Base-by-base conservation (phyloP, 2,888 invertebrate genomes). In the Syrista parreyssii region DNA sequence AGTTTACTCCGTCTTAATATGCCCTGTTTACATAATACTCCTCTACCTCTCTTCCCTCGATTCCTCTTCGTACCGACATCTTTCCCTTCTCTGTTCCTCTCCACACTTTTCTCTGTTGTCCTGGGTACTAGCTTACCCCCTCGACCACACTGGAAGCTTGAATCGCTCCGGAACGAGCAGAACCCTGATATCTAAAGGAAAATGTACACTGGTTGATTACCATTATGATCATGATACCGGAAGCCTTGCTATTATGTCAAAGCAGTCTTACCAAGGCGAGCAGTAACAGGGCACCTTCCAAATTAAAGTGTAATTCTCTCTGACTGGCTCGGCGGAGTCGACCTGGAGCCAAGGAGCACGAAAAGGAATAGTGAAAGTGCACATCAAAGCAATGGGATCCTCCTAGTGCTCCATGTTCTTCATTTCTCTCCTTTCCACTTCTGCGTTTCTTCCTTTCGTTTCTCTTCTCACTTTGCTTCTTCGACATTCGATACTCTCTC, bases 191-290 rank as follows among this genome's bases (percentile, higher is more conserved):
- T 74, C 81, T 75, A 82, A 82, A 79, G 77, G 82, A 80, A 84
- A 85, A 81, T 82, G 79, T 81, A 79, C 80, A 78, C 78, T 68
- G 40, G 80, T 81, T 85, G 83, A 84, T 83, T 82, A 82, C 82
- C 80, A 83, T 84, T 81, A 81, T 76, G 82, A 84, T 85, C 80
- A 80, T 81, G 80, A 83, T 82, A 82, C 81, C 77, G 79, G 78
- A 79, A 81, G 81, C 80, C 82, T 77, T 82, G 79, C 77, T 81
- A 81, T 83, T 82, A 82, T 77, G 78, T 82, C 79, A 80, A 77
- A 80, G 80, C 76, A 74, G 75, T 55, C 68, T 73, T 75, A 76
- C 68, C 74, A 32, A 35, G 69, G 68, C 75, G 75, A 73, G 75
- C 73, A 75, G 76, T 76, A 71, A 71, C 74, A 40, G 74, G 74